Evolutionary conservation across 1,140 invertebrate genomes (phyloP).

Genomic region (Goniozus legneri): DNA sequence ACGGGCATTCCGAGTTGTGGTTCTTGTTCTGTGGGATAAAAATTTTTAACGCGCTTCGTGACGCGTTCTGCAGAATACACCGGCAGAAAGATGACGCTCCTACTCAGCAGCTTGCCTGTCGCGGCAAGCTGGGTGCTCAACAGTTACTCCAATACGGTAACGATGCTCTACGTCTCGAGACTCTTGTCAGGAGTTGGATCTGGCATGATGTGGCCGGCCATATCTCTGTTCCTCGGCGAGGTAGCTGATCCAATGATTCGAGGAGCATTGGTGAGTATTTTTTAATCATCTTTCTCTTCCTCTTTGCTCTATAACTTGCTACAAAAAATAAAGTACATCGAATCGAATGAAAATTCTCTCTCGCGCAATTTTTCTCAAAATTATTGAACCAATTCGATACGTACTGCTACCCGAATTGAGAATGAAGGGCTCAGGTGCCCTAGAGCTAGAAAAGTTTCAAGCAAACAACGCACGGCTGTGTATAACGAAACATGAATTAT

Average conservation of each 20-base stretch:
- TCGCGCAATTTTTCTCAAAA: too few species aligned
- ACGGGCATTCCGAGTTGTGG: slow-evolving; percentile 24
- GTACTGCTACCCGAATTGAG: not conserved
- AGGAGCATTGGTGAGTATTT: slow-evolving; percentile 57
- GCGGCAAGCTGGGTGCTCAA: slow-evolving; percentile 54
- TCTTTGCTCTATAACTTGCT: too few species aligned
- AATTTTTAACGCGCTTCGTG: slow-evolving; percentile 20
- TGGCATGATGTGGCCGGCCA: slow-evolving; percentile 54
- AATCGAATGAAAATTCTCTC: too few species aligned
- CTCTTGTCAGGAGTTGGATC: slow-evolving; percentile 55
- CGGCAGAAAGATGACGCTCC: slow-evolving; percentile 55
- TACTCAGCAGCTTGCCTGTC: slow-evolving; percentile 51
- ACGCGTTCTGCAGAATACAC: slow-evolving; percentile 48
- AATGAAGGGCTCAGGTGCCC: not conserved
- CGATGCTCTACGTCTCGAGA: slow-evolving; percentile 53
- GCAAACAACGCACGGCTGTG: not conserved
- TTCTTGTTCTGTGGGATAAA: slow-evolving; percentile 26
- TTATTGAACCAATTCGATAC: too few species aligned
- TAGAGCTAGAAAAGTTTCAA: not conserved
- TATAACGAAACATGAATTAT: not conserved
- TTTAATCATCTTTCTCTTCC: not conserved
- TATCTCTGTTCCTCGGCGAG: slow-evolving; percentile 57
- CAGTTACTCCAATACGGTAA: slow-evolving; percentile 39
- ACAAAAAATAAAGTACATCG: too few species aligned
- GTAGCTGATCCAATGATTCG: slow-evolving; percentile 58